A percentile compares a stretch with the other conserved stretches of the same genome.
phyloP scores from a whole-genome alignment of 2,797 vertebrate species.

The Alfaro cultratus region DNA sequence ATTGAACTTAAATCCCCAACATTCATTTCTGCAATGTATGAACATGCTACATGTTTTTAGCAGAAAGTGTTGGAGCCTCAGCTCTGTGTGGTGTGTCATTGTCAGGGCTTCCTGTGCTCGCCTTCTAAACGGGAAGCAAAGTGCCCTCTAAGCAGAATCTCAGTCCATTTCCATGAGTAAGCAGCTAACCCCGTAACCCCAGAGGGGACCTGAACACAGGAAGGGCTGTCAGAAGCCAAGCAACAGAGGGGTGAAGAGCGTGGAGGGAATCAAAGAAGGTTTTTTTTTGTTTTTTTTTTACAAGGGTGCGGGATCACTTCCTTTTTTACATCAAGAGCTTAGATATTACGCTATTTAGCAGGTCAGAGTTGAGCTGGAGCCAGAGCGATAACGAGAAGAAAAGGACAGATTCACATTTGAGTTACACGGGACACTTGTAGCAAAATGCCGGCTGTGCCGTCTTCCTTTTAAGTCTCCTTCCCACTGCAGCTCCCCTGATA shows the following conservation, averaged over 20 bases:
- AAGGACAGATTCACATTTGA: conserved; percentile 10
- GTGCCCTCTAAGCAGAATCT: conserved; percentile 79
- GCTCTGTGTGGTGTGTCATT: conserved; percentile 71
- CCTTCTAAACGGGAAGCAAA: conserved; percentile 76
- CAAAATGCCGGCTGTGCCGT: conserved; percentile 20
- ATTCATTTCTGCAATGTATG: not conserved
- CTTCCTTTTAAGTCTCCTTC: conserved; percentile 55
- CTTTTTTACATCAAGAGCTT: not conserved
- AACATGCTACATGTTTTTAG: conserved; percentile 7
- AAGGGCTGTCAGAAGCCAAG: conserved; percentile 43
- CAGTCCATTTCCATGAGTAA: conserved; percentile 80
- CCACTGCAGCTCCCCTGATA: conserved; percentile 55
- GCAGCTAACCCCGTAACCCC: conserved; percentile 75
- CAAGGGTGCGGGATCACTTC: not conserved
- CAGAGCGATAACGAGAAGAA: conserved; percentile 10
- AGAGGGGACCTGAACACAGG: conserved; percentile 63
- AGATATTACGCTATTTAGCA: not conserved
- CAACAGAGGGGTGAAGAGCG: conserved; percentile 19
- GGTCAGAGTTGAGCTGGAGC: conserved; percentile 29
- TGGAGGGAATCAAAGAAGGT: conserved; percentile 19
- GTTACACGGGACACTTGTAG: conserved; percentile 25
- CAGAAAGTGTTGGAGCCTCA: conserved; percentile 45
- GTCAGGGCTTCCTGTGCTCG: conserved; percentile 74
- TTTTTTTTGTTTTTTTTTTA: not conserved
- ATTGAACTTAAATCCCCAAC: not conserved